phyloP scores from a whole-genome alignment of 2,888 invertebrate species.

The Malacosoma neustria region DNA sequence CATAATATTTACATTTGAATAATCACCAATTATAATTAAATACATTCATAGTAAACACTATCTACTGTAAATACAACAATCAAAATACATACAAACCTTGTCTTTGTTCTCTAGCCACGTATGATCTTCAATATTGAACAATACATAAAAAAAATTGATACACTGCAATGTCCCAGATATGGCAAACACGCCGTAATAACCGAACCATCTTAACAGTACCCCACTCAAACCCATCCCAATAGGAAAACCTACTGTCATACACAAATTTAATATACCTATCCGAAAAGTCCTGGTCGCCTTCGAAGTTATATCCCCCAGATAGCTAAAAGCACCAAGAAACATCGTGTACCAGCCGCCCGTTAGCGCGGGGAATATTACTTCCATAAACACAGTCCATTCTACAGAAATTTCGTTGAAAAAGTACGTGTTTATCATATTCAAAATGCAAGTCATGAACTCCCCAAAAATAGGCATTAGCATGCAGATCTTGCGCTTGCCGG shows the following conservation, averaged over 20 bases:
- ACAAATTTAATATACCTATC: conserved; percentile 69
- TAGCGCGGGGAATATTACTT: conserved; percentile 65
- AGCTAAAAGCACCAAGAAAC: conserved; percentile 75
- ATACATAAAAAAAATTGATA: conserved; percentile 58
- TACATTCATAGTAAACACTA: not conserved
- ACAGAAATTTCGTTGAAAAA: conserved; percentile 71
- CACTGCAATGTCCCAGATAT: conserved; percentile 52
- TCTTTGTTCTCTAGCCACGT: conserved; percentile 54
- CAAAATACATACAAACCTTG: conserved; percentile 32
- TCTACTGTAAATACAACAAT: not conserved
- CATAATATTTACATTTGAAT: too few relatives aligned
- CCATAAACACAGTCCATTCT: conserved; percentile 68
- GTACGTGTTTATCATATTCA: conserved; percentile 70
- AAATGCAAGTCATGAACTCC: conserved; percentile 63
- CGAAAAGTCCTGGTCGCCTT: conserved; percentile 74
- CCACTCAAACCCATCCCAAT: conserved; percentile 63
- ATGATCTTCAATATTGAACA: conserved; percentile 54
- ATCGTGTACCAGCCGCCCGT: conserved; percentile 75
- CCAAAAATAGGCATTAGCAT: conserved; percentile 74
- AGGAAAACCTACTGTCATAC: conserved; percentile 66
- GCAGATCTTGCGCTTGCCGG: conserved; percentile 73
- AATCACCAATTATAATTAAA: too few relatives aligned
- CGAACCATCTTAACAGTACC: conserved; percentile 45
- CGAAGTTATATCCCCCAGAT: conserved; percentile 75
- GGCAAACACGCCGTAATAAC: conserved; percentile 71